Evolutionary conservation across 2,888 invertebrate genomes (phyloP), one percentile per base, ranked within the genome.

Genomic region (Protophormia terraenovae): DNA sequence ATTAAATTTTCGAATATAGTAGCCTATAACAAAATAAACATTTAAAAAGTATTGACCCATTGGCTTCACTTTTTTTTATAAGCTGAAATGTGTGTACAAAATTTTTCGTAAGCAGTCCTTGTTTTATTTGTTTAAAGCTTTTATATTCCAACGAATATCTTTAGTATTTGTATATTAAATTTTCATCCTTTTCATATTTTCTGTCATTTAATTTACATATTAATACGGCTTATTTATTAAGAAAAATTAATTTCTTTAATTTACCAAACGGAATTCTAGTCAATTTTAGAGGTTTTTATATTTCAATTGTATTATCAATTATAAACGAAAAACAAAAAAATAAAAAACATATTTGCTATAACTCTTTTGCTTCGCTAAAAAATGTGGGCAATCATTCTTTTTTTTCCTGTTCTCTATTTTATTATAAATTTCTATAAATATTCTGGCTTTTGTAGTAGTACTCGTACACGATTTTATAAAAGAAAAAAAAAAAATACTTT

Each of bases 341-440:
- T 27, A n/a, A 27, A 55, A 55, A 14, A 53, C 53, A 47, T 45
- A 27, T 27, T 47, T 47, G n/a, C n/a, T n/a, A 27, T 16, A 29
- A 66, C 29, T 66, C 66, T 47, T 47, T 10, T 66, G 27, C 16
- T 38, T 12, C 47, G 29, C 12, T 10, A 47, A 66, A 19, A 41
- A 72, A 72, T 41, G 41, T 72, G 58, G 41, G 55, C 71, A 58
- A 55, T 16, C n/a, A 58, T 35, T 32, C 32, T 69, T 35, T 12
- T 8, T 3, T 29, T 12, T 29, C 47, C 14, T 16, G 14, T 41
- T 19, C 35, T 72, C 27, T 29, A 58, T 58, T 66, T 67, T 50
- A 50, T 67, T 19, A 45, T 66, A 67, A 67, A 32, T 67, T 60
- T 72, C 58, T 72, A 72, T 60, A 72, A 72, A 72, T 72, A 72